Base-by-base conservation (phyloP, 1,140 invertebrate genomes). In the Leptonema lineaticorne region DNA sequence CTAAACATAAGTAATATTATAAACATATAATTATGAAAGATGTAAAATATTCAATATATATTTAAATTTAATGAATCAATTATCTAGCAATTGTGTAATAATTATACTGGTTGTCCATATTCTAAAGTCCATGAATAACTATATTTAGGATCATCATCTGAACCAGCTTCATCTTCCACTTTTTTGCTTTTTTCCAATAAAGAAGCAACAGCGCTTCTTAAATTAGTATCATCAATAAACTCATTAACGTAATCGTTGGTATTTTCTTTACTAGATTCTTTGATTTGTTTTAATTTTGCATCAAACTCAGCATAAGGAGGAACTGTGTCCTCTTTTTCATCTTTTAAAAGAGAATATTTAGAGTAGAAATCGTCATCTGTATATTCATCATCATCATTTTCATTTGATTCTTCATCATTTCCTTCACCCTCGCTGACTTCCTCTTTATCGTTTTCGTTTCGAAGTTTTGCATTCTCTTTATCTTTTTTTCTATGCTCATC, bases 71-170 rank as follows among this genome's bases (percentile, higher is more conserved):
- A n/a, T n/a, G n/a, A n/a, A n/a, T n/a, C n/a, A n/a, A n/a, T n/a
- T n/a, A n/a, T n/a, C n/a, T n/a, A n/a, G n/a, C n/a, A n/a, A n/a
- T n/a, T n/a, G n/a, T n/a, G n/a, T n/a, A n/a, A n/a, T n/a, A 6
- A 24, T 72, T 66, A 60, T 46, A 26, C 64, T 16, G 74, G 75
- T 41, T 70, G 73, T 57, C 77, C 78, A 73, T 84, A 84, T 74
- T 84, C 80, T 50, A 84, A 71, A n/a, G 81, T 81, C 83, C 83
- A 85, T 72, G 78, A 78, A 65, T 85, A 83, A 20, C 77, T 78
- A 30, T 81, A 81, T 37, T 78, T 78, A 0, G 79, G 77, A 75
- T 82, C 74, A 58, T 76, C 74, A 70, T 75, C 76, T 69, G 76
- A 76, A 65, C 78, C 73, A 22, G 77, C 75, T 74, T 79, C 73